Percentiles rank a stretch among this genome's conserved stretches.
Evolutionary conservation across 2,113 vertebrate species (phyloP).

Genomic region (Cardinalis cardinalis): DNA sequence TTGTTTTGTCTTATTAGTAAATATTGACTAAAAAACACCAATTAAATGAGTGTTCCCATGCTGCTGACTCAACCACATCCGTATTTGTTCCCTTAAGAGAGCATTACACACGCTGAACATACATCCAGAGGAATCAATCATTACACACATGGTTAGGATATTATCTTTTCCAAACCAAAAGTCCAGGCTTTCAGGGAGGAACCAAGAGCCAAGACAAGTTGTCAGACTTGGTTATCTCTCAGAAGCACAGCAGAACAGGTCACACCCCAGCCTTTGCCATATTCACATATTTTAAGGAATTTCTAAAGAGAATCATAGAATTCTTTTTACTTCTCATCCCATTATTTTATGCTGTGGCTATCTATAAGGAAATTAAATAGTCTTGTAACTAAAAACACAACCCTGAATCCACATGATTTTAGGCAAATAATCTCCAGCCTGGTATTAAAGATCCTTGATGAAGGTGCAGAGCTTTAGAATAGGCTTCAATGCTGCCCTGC

Average conservation of each 20-base stretch:
- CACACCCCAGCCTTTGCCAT: not conserved
- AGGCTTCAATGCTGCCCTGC: not conserved
- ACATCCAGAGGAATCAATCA: constrained; percentile 16
- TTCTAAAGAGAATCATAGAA: not conserved
- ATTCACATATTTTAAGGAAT: not conserved
- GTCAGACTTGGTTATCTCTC: not conserved
- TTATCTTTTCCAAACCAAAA: constrained; percentile 10
- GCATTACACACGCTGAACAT: not conserved
- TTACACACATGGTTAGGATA: constrained; percentile 24
- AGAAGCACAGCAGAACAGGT: not conserved
- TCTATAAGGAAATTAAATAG: not conserved
- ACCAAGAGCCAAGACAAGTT: not conserved
- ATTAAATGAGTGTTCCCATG: constrained; percentile 15
- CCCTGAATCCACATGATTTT: not conserved
- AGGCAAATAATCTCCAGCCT: not conserved
- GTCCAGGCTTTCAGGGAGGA: not conserved
- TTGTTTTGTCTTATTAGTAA: constrained; percentile 30
- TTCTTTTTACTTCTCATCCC: not conserved
- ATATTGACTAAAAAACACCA: constrained; percentile 13
- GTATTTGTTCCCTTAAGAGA: constrained; percentile 3
- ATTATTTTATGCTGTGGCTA: not conserved
- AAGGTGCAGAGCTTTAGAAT: not conserved
- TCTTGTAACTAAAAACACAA: not conserved
- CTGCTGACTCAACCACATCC: not conserved
- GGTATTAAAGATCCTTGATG: not conserved